Conservation (phyloP, 1,140 invertebrate genomes). For the Drosophila neocordata region DNA sequence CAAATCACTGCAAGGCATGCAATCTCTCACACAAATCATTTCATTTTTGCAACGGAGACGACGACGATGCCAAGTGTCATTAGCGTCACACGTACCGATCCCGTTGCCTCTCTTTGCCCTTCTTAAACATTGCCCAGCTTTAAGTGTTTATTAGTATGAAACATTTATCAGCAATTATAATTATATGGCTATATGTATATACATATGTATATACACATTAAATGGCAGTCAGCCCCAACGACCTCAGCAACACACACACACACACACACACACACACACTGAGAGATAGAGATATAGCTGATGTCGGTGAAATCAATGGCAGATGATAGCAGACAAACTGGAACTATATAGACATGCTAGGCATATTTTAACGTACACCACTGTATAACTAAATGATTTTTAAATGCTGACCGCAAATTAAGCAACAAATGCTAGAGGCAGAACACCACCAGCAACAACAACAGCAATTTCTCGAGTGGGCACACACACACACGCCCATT, state of each 20-base stretch:
- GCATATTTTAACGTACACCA: constrained; percentile 34
- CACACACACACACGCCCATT: constrained; percentile 31
- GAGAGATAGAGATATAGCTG: not conserved
- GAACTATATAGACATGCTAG: not conserved
- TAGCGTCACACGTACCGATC: constrained; percentile 73
- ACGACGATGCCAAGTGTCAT: constrained; percentile 64
- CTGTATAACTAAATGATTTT: constrained; percentile 70
- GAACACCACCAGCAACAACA: constrained; percentile 13
- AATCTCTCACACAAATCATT: constrained; percentile 81
- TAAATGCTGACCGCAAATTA: constrained; percentile 66
- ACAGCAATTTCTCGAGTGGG: constrained; percentile 45
- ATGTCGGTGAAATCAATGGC: constrained; percentile 4
- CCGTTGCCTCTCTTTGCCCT: constrained; percentile 20
- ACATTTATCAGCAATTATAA: constrained; percentile 81
- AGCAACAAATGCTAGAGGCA: constrained; percentile 58
- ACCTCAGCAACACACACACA: constrained; percentile 32
- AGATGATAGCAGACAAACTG: constrained; percentile 40
- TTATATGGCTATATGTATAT: constrained; percentile 57
- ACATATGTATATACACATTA: constrained; percentile 47
- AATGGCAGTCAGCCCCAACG: constrained; percentile 65
- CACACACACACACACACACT: constrained; percentile 7
- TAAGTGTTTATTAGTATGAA: constrained; percentile 77
- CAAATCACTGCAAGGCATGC: constrained; percentile 78
- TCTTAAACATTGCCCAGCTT: constrained; percentile 32
- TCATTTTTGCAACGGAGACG: constrained; percentile 53